Percentiles rank a stretch among this genome's conserved stretches.
These are phyloP conservation scores for Coptotermes formosanus DNA, from an alignment of 1,140 invertebrate species.

Conservation along the genomic window DNA sequence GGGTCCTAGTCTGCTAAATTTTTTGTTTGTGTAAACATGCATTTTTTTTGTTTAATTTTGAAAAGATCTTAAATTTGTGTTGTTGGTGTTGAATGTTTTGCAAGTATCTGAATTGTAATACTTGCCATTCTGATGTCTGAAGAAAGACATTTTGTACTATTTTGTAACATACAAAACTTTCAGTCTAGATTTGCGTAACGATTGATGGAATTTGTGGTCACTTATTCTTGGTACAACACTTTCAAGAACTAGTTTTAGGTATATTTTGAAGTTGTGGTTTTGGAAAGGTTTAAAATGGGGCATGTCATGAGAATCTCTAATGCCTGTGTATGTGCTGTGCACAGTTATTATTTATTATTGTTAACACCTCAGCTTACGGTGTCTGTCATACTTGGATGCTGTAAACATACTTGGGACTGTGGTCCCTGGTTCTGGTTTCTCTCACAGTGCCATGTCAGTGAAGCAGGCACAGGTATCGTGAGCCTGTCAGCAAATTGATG, in stretches of 20 bases:
- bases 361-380: background rate
- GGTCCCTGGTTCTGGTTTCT: background rate
- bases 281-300: background rate
- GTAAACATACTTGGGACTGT: background rate
- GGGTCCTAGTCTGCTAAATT: too few relatives aligned
- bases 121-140: too few relatives aligned
- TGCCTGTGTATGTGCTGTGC: conserved; percentile 4
- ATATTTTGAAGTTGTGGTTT: background rate
- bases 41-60: too few relatives aligned
- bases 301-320: conserved; percentile 11
- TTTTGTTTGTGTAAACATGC: too few relatives aligned
- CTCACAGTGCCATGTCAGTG: background rate
- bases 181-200: background rate
- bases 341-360: background rate
- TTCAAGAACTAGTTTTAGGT: background rate
- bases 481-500: background rate
- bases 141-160: too few relatives aligned
- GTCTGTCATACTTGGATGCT: background rate
- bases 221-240: background rate
- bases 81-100: too few relatives aligned
- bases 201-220: background rate
- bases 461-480: background rate
- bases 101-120: too few relatives aligned
- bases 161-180: background rate
- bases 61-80: too few relatives aligned